Conservation (phyloP, 2,797 vertebrate species). For the Vipera latastei region DNA sequence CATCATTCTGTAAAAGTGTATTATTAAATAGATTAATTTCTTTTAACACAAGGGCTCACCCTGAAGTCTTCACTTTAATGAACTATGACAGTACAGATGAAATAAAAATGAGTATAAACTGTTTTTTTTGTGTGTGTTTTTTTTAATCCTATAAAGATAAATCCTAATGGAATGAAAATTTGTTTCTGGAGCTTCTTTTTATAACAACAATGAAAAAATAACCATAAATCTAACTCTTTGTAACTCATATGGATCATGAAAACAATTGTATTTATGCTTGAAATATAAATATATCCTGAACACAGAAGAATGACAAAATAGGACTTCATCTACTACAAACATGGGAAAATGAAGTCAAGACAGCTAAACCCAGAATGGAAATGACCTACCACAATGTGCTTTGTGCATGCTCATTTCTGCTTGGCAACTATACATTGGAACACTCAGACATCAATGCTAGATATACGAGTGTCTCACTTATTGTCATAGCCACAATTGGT, state of each 20-base stretch:
- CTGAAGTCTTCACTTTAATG: conserved; percentile 17
- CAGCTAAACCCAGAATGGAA: not conserved
- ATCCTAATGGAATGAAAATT: not conserved
- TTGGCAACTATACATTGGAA: not conserved
- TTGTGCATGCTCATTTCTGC: not conserved
- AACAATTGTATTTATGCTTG: conserved; percentile 3
- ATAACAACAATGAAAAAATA: not conserved
- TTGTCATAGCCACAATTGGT: not conserved
- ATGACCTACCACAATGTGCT: not conserved
- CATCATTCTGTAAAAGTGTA: conserved; percentile 5
- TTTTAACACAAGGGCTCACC: conserved; percentile 2
- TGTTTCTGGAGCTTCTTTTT: not conserved
- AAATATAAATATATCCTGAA: conserved; percentile 13
- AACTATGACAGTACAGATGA: conserved; percentile 23
- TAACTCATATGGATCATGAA: not conserved
- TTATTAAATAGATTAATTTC: conserved; percentile 28
- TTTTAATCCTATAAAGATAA: conserved; percentile 10
- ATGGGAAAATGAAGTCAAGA: not conserved
- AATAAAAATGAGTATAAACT: conserved; percentile 20
- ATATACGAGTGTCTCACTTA: not conserved
- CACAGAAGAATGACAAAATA: conserved; percentile 8
- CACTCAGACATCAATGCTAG: not conserved
- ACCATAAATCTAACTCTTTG: conserved; percentile 3
- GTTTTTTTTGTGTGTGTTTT: conserved; percentile 15
- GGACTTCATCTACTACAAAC: not conserved